These are phyloP conservation scores for Chloroceryle aenea DNA, from an alignment of 2,113 vertebrate genomes.

Conservation along the genomic window DNA sequence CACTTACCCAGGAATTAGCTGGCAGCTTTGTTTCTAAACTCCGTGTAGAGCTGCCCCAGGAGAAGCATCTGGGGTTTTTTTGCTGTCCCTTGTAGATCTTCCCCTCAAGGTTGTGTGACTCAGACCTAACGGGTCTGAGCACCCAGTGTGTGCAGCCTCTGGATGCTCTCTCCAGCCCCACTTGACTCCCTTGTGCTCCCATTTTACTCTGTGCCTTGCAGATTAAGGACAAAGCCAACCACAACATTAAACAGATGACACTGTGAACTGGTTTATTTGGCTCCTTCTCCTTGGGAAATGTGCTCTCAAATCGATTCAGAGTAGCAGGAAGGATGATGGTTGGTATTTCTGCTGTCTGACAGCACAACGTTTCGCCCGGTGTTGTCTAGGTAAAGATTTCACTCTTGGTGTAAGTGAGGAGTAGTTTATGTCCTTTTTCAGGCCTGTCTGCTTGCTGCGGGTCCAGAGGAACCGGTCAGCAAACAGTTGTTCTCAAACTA, in stretches of 20 bases:
- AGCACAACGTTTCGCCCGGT: not conserved
- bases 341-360: not conserved
- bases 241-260: not conserved
- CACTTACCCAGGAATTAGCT: not conserved
- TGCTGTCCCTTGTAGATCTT: not conserved
- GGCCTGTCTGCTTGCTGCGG: not conserved
- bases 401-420: not conserved
- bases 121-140: not conserved
- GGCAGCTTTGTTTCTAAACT: not conserved
- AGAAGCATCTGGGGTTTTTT: not conserved
- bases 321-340: not conserved
- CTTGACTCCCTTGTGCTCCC: not conserved
- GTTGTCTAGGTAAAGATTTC: not conserved
- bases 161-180: not conserved
- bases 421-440: not conserved
- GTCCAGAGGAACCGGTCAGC: not conserved
- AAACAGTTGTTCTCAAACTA: not conserved
- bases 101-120: not conserved
- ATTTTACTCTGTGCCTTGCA: not conserved
- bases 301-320: not conserved
- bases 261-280: not conserved
- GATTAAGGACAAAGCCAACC: not conserved
- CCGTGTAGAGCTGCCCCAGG: not conserved
- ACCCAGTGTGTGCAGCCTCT: not conserved
- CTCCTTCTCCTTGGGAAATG: not conserved